Percentiles rank a stretch among this genome's conserved stretches.
phyloP scores from a whole-genome alignment of 1,140 invertebrate genomes.

The Nomia melanderi region DNA sequence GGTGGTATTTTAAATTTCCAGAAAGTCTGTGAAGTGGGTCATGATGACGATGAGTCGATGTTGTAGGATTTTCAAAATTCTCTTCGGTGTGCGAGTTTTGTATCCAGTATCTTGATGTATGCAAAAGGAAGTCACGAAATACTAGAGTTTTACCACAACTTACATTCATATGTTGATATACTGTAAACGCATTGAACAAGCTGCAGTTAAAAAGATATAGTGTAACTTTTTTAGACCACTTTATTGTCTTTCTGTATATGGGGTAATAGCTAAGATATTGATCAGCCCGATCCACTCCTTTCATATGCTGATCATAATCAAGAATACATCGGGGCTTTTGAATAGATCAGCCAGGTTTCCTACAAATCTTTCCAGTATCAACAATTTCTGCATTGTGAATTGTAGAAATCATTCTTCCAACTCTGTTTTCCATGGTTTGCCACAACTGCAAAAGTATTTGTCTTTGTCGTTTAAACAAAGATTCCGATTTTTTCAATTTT shows the following conservation, averaged over 20 bases:
- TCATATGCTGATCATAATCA: slow-evolving; percentile 22
- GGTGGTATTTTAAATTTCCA: slow-evolving; percentile 3
- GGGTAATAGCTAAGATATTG: slow-evolving; percentile 27
- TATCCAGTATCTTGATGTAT: not conserved
- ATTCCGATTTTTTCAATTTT: not conserved
- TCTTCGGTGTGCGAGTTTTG: not conserved
- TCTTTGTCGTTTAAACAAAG: not conserved
- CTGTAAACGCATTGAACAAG: slow-evolving; percentile 14
- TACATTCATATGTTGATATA: not conserved
- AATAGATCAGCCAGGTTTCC: not conserved
- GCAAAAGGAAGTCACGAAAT: not conserved
- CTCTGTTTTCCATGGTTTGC: not conserved
- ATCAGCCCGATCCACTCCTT: slow-evolving; percentile 16
- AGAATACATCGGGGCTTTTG: slow-evolving; percentile 9
- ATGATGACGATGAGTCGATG: not conserved
- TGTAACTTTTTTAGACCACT: slow-evolving; percentile 31
- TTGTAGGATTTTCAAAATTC: slow-evolving; percentile 5
- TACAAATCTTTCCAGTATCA: not conserved
- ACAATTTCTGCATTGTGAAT: not conserved
- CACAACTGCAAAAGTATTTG: not conserved
- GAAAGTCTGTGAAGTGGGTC: slow-evolving; percentile 2
- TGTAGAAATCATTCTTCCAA: not conserved
- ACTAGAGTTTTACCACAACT: not conserved
- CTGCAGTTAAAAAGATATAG: slow-evolving; percentile 15
- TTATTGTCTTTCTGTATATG: slow-evolving; percentile 9